phyloP scores from a whole-genome alignment of 2,797 vertebrate genomes.

The Pipistrellus kuhlii region DNA sequence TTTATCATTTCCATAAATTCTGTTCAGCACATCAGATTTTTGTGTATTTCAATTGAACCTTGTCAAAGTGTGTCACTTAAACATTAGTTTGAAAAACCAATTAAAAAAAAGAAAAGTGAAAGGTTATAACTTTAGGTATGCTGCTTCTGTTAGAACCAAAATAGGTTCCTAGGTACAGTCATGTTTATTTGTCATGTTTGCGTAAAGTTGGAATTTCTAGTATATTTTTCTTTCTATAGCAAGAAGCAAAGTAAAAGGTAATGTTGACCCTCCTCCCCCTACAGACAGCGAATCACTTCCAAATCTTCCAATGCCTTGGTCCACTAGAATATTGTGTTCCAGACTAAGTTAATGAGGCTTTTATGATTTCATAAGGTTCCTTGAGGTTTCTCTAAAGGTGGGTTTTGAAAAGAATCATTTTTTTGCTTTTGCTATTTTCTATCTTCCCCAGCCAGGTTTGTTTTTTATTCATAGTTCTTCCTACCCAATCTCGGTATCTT shows the following conservation, averaged over 20 bases:
- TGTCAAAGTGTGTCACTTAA: conserved; percentile 47
- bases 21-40: conserved; percentile 30
- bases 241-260: background rate
- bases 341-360: conserved; percentile 18
- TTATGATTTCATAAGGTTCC: background rate
- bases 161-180: conserved; percentile 9
- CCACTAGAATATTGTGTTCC: background rate
- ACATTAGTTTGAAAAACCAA: conserved; percentile 53
- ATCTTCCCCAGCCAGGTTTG: background rate
- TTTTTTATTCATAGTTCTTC: conserved; percentile 46
- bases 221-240: background rate
- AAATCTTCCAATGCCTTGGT: background rate
- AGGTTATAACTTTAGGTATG: conserved; percentile 16
- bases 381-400: conserved; percentile 11
- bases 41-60: conserved; percentile 1
- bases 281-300: conserved; percentile 1
- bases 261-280: background rate
- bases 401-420: conserved; percentile 28
- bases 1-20: conserved; percentile 45
- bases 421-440: conserved; percentile 10
- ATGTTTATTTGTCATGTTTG: conserved; percentile 7
- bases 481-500: conserved; percentile 7
- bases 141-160: conserved; percentile 37
- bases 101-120: conserved; percentile 55
- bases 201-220: background rate